Conservation (phyloP, 2,888 invertebrate genomes). For the Drosophila greeni region DNA sequence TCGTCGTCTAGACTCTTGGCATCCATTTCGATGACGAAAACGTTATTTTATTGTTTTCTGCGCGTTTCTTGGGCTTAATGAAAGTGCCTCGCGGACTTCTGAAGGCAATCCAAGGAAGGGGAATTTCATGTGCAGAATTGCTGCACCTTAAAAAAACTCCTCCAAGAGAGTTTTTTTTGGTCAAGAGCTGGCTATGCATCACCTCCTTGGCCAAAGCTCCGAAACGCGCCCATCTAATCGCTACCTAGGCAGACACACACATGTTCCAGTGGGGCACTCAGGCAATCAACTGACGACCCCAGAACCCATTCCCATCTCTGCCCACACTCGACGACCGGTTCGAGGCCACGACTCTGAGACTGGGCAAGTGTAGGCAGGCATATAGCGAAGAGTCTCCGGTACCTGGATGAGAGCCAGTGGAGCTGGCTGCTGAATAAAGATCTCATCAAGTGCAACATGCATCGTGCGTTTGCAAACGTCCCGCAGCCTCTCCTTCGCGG, state of each 20-base stretch:
- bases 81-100: slow-evolving; percentile 12
- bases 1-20: slow-evolving; percentile 65
- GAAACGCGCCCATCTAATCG: slow-evolving; percentile 52
- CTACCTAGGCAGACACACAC: slow-evolving; percentile 33
- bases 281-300: slow-evolving; percentile 31
- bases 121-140: background rate
- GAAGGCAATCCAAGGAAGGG: background rate
- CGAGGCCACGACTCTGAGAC: slow-evolving; percentile 1
- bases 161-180: slow-evolving; percentile 20
- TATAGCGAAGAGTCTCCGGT: slow-evolving; percentile 5
- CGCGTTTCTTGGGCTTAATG: slow-evolving; percentile 42
- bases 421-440: slow-evolving; percentile 60
- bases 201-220: slow-evolving; percentile 26
- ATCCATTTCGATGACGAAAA: slow-evolving; percentile 57
- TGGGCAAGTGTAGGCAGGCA: slow-evolving; percentile 3
- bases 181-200: slow-evolving; percentile 25
- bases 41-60: slow-evolving; percentile 59
- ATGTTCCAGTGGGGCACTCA: slow-evolving; percentile 23
- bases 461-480: slow-evolving; percentile 49
- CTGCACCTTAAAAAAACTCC: background rate
- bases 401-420: slow-evolving; percentile 8
- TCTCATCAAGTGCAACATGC: slow-evolving; percentile 72
- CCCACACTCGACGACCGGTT: slow-evolving; percentile 30
- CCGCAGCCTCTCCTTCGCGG: slow-evolving; percentile 17
- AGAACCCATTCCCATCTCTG: slow-evolving; percentile 31